phyloP scores from a whole-genome alignment of 2,888 invertebrate species.

The Eudasyphora cyanicolor region DNA sequence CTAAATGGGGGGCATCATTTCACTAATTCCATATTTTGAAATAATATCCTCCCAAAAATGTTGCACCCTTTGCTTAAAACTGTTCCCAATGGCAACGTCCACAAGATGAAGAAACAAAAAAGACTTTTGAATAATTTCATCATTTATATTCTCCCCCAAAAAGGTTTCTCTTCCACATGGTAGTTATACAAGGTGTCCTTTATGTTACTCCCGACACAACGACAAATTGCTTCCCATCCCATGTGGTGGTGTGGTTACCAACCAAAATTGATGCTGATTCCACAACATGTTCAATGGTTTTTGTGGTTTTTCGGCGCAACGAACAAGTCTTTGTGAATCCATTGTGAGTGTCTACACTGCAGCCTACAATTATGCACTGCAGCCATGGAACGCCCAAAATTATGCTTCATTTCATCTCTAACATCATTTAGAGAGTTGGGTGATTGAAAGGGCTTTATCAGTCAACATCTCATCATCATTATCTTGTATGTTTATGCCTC shows the following conservation, averaged over 20 bases:
- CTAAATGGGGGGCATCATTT: too few relatives aligned
- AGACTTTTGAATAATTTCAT: neutral
- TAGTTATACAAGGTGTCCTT: too few relatives aligned
- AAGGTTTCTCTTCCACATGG: too few relatives aligned
- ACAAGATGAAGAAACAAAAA: neutral
- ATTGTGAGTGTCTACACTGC: neutral
- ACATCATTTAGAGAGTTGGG: neutral
- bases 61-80: neutral
- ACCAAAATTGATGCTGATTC: neutral
- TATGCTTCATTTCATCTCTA: slow-evolving; percentile 11
- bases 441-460: neutral
- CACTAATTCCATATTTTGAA: too few relatives aligned
- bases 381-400: neutral
- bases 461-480: neutral
- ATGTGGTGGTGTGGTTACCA: neutral
- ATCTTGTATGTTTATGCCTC: neutral
- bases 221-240: neutral
- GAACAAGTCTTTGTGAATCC: neutral
- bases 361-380: neutral
- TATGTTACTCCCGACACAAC: neutral
- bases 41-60: too few relatives aligned
- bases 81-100: neutral
- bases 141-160: neutral
- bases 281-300: neutral
- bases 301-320: neutral